Conservation (phyloP, 2,113 vertebrate species). For the Nestor notabilis region DNA sequence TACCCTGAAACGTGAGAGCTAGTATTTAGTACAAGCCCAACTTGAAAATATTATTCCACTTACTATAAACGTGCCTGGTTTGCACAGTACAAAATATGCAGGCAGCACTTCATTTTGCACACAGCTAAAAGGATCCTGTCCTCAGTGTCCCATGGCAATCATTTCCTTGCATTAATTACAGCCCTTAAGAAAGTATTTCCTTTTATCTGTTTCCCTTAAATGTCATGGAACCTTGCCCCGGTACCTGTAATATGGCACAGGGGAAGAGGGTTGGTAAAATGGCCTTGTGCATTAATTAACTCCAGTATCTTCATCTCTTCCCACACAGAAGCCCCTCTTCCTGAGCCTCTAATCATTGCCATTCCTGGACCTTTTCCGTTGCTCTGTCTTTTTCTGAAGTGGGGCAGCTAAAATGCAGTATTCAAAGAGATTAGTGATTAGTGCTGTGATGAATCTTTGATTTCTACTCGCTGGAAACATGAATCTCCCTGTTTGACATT, state of each 20-base stretch:
- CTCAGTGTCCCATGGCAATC: background rate
- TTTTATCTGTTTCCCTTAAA: conserved; percentile 19
- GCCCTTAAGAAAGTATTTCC: conserved; percentile 34
- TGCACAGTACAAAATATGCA: background rate
- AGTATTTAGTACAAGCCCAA: background rate
- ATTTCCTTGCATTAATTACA: conserved; percentile 16
- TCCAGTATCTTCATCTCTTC: background rate
- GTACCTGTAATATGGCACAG: background rate
- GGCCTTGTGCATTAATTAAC: background rate
- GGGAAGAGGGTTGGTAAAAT: background rate
- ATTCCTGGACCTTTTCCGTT: background rate
- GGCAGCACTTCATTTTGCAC: background rate
- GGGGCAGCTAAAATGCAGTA: background rate
- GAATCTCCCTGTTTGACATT: conserved; percentile 44
- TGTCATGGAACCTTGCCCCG: background rate
- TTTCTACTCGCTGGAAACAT: background rate
- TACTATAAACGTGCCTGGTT: background rate
- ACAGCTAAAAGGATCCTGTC: background rate
- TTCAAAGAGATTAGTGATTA: background rate
- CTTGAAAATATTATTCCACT: background rate
- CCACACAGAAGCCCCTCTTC: background rate
- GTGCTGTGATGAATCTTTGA: conserved; percentile 26
- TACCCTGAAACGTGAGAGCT: background rate
- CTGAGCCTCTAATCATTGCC: background rate
- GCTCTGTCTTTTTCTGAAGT: background rate